phyloP scores from a whole-genome alignment of 2,797 vertebrate genomes.

The Aplochiton taeniatus region DNA sequence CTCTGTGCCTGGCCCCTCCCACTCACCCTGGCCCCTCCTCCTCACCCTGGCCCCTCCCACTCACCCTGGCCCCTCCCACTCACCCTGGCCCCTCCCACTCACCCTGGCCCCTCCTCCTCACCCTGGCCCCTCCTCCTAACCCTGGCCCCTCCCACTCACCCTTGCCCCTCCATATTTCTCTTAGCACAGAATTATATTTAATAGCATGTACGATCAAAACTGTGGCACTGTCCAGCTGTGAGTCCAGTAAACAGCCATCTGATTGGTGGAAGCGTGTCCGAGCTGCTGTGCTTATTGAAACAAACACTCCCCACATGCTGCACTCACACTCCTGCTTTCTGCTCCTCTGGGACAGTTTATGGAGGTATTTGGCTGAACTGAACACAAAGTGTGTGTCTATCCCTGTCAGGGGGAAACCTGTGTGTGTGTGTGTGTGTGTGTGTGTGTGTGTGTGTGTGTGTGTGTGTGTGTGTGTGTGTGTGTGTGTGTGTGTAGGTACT shows the following conservation, averaged over 20 bases:
- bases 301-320: slow-evolving; percentile 13
- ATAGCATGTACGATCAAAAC: too few species aligned
- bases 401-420: too few species aligned
- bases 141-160: neutral
- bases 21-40: too few species aligned
- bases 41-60: slow-evolving; percentile 21
- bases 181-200: too few species aligned
- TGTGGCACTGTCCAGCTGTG: too few species aligned
- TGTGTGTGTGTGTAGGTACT: slow-evolving; percentile 61
- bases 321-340: slow-evolving; percentile 17
- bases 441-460: slow-evolving; percentile 28
- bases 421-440: slow-evolving; percentile 24
- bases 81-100: neutral
- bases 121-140: neutral
- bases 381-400: slow-evolving; percentile 40
- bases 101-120: neutral
- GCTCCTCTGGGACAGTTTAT: slow-evolving; percentile 22
- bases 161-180: neutral
- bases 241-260: too few species aligned
- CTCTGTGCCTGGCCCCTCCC: neutral
- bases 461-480: slow-evolving; percentile 31
- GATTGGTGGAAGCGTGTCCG: too few species aligned
- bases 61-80: slow-evolving; percentile 28
- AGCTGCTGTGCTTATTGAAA: slow-evolving; percentile 21
- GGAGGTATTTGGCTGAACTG: slow-evolving; percentile 30